A percentile compares a stretch with the other conserved stretches of the same genome.
These are phyloP conservation scores for Sinocyclocheilus anophthalmus DNA, from an alignment of 2,113 vertebrate species.

Conservation along the genomic window DNA sequence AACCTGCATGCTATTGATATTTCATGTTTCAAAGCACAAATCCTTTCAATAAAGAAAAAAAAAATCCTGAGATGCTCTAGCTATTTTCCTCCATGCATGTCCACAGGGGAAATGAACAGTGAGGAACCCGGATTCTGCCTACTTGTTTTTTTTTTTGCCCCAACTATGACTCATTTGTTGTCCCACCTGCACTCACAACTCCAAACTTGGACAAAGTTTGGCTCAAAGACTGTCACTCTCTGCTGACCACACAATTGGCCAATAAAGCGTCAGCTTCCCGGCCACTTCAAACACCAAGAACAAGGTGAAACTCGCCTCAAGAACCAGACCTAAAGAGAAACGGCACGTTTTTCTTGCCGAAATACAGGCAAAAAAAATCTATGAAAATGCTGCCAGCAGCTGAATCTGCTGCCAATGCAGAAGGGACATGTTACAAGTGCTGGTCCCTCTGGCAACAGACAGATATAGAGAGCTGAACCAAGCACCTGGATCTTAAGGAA, in stretches of 20 bases:
- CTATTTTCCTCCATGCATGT: constrained; percentile 60
- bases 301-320: constrained; percentile 40
- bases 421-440: constrained; percentile 40
- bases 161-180: constrained; percentile 6
- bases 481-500: constrained; percentile 40
- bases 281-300: constrained; percentile 35
- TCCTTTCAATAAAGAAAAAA: constrained; percentile 53
- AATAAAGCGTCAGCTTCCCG: constrained; percentile 41
- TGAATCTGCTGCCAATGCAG: constrained; percentile 27
- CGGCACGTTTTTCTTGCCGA: constrained; percentile 7
- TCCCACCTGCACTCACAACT: constrained; percentile 18
- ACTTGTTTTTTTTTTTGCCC: constrained; percentile 20
- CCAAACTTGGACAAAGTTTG: constrained; percentile 34
- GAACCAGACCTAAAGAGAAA: constrained; percentile 15
- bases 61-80: constrained; percentile 42
- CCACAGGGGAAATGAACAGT: constrained; percentile 62
- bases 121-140: constrained; percentile 38
- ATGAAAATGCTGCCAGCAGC: constrained; percentile 50
- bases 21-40: constrained; percentile 73
- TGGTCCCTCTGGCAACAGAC: constrained; percentile 46
- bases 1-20: constrained; percentile 74
- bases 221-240: constrained; percentile 21
- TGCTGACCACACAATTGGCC: constrained; percentile 47
- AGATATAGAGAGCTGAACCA: constrained; percentile 45
- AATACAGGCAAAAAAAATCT: constrained; percentile 32